Base-by-base conservation (phyloP, 2,797 vertebrate genomes). In the Buceros bicornis region DNA sequence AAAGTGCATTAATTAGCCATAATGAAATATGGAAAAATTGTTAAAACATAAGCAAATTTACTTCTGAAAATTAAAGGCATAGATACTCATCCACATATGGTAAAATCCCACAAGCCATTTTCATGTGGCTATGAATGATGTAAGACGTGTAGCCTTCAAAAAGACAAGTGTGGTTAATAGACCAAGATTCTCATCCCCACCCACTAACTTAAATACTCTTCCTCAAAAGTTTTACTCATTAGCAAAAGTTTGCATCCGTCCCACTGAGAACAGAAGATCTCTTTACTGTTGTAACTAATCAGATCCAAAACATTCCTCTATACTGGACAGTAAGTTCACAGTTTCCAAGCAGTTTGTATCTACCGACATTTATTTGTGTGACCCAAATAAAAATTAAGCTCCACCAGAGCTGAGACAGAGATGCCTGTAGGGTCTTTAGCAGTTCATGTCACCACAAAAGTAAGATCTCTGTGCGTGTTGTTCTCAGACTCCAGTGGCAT, bases 401-500 rank as follows among this genome's bases (percentile, higher is more conserved):
- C 86, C 83, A 74, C 67, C 71, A 90, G 90, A 89, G 82, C 51
- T 43, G 81, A 95, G 66, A 82, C 86, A 84, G 69, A 94, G 81
- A 90, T 0, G 57, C 91, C 90, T 71, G 80, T 53, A 94, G 93
- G 91, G 81, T 94, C 77, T 93, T 84, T 58, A 89, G 74, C 81
- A 95, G 90, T 85, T 93, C 80, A 93, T 54, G 91, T 94, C 90
- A 95, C 88, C 95, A 94, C 81, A 94, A 69, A 92, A 96, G 93
- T 93, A 96, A 93, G 94, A 94, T 93, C 95, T 89, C 93, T 87
- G 64, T 94, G 80, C 80, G 64, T 90, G 86, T 43, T 95, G 93
- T 95, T 96, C 89, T 91, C 86, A 79, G 89, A 92, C 87, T 92
- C 82, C 83, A 82, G 66, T 64, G 78, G 65, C 62, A 92, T 88